A percentile compares a stretch with the other conserved stretches of the same genome.
These are phyloP conservation scores for Anoura caudifer DNA, from an alignment of 2,113 vertebrate genomes.

Conservation along the genomic window DNA sequence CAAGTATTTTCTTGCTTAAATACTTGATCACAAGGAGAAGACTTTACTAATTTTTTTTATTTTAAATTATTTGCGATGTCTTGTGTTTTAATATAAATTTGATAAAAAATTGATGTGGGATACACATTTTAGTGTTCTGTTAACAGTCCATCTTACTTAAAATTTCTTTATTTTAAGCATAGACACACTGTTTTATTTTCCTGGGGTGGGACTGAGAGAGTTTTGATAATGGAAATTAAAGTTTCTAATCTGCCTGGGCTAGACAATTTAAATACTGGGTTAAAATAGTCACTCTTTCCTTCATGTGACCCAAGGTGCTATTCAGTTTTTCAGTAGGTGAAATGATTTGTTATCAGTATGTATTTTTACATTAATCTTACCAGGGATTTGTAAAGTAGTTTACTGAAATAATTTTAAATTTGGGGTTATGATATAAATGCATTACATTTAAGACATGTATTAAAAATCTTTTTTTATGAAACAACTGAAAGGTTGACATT, in stretches of 20 bases:
- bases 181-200: not conserved
- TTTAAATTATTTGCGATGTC: not conserved
- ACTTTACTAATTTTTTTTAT: not conserved
- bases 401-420: not conserved
- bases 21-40: not conserved
- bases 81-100: not conserved
- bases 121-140: not conserved
- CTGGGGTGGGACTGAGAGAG: not conserved
- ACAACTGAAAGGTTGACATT: slow-evolving; percentile 31
- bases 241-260: not conserved
- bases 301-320: not conserved
- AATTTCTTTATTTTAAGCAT: not conserved
- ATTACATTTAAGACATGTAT: not conserved
- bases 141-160: not conserved
- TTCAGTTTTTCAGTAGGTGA: not conserved
- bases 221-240: not conserved
- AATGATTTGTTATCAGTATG: not conserved
- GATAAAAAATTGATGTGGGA: not conserved
- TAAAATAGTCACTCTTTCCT: not conserved
- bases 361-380: not conserved
- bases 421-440: not conserved
- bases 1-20: not conserved
- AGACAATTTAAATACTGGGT: not conserved
- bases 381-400: not conserved
- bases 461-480: not conserved